Evolutionary conservation across 64 coral and sea anemone genomes (phyloP).

Genomic region (Dendrophyllia cribrosa): DNA sequence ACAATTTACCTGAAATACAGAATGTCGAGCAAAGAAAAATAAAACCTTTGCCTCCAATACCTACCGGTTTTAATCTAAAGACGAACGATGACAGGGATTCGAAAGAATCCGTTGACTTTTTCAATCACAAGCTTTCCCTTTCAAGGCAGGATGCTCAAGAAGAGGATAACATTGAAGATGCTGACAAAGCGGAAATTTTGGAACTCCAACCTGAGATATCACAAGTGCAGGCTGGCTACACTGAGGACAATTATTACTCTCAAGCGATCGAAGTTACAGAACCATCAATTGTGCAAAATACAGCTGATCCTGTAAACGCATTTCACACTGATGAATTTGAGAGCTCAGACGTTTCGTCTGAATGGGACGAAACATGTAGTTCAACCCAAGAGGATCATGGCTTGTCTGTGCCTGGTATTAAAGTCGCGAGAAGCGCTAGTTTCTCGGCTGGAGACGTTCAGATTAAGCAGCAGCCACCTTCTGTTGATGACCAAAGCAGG

Average conservation of each 20-base stretch:
- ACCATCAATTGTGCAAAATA: background rate
- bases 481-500: background rate
- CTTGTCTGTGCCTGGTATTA: background rate
- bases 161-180: background rate
- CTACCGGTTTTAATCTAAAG: background rate
- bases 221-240: background rate
- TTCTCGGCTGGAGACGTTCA: slow-evolving; percentile 47
- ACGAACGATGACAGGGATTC: background rate
- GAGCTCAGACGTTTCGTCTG: slow-evolving; percentile 7
- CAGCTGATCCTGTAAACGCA: background rate
- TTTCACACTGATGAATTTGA: background rate
- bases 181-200: background rate
- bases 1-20: background rate
- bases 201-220: background rate
- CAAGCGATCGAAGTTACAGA: background rate
- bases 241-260: background rate
- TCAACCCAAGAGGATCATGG: background rate
- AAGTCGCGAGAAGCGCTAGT: slow-evolving; percentile 58
- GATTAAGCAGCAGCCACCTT: background rate
- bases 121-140: background rate
- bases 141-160: slow-evolving; percentile 34
- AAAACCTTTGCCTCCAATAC: slow-evolving; percentile 52
- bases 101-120: background rate
- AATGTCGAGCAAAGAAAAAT: background rate
- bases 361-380: slow-evolving; percentile 41